phyloP scores from a whole-genome alignment of 2,797 vertebrate species.

The Antennarius maculatus region DNA sequence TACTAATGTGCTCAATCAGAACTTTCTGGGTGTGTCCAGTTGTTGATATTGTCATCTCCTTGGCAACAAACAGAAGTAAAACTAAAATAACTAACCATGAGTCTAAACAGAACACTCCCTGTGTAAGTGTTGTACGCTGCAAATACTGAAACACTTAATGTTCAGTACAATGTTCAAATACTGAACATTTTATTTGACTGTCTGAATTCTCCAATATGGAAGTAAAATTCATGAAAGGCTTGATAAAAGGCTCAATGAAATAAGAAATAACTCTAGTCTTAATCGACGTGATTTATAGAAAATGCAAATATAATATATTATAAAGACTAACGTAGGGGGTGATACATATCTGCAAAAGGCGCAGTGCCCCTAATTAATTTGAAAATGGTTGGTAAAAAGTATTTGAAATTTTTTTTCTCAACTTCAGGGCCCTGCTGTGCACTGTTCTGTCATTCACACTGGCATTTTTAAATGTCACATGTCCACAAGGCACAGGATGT shows the following conservation, averaged over 20 bases:
- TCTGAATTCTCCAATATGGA: no score
- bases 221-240: neutral
- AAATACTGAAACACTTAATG: neutral
- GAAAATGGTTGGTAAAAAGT: constrained; percentile 29
- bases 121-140: neutral
- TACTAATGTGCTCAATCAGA: neutral
- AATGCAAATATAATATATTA: constrained; percentile 3
- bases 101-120: neutral
- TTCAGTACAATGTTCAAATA: no score
- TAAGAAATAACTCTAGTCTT: neutral
- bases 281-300: constrained; percentile 12
- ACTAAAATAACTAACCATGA: neutral
- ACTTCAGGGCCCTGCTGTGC: constrained; percentile 26
- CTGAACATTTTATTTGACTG: neutral
- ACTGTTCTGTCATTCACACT: constrained; percentile 59
- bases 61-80: constrained; percentile 24
- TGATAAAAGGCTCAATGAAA: neutral
- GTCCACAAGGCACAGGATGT: constrained; percentile 67
- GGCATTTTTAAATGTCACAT: constrained; percentile 73
- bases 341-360: neutral
- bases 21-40: constrained; percentile 3
- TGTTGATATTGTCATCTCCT: constrained; percentile 22
- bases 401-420: constrained; percentile 25
- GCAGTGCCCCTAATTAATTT: neutral
- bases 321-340: no score